Percentiles rank a stretch among this genome's conserved stretches.
Evolutionary conservation across 2,888 invertebrate species (phyloP).

Genomic region (Ceramica pisi): DNA sequence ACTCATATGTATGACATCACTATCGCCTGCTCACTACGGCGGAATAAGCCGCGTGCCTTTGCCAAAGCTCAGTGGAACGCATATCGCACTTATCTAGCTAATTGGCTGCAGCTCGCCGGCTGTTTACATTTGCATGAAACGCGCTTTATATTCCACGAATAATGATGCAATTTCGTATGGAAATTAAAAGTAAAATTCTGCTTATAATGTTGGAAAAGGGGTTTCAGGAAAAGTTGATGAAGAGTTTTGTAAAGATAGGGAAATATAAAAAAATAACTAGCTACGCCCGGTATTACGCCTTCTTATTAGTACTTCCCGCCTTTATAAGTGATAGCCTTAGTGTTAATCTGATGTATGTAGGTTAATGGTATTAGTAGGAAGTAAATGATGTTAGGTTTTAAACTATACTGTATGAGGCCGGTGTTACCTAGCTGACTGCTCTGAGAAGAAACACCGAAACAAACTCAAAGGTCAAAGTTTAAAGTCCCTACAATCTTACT

Average conservation of each 20-base stretch:
- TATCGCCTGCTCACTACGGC: constrained; percentile 17
- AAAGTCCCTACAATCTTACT: too few relatives aligned
- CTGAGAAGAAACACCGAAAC: too few relatives aligned
- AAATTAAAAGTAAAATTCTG: constrained; percentile 11
- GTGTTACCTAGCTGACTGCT: too few relatives aligned
- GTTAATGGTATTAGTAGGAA: too few relatives aligned
- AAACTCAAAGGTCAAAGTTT: too few relatives aligned
- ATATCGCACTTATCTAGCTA: constrained; percentile 50
- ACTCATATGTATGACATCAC: not conserved
- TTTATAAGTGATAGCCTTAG: too few relatives aligned
- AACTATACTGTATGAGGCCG: too few relatives aligned
- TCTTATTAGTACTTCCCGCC: too few relatives aligned
- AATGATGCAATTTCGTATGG: constrained; percentile 7
- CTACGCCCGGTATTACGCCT: too few relatives aligned
- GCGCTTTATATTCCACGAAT: constrained; percentile 40
- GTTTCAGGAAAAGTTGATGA: not conserved
- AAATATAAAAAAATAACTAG: not conserved
- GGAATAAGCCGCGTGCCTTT: constrained; percentile 28
- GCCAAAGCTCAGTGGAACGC: constrained; percentile 36
- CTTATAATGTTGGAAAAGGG: not conserved
- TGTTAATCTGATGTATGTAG: too few relatives aligned
- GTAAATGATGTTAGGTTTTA: too few relatives aligned
- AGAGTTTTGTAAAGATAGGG: not conserved
- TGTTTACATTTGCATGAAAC: constrained; percentile 40
- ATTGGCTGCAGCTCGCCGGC: constrained; percentile 34